Base-by-base conservation (phyloP, 1,140 invertebrate genomes). In the Pissodes strobi region DNA sequence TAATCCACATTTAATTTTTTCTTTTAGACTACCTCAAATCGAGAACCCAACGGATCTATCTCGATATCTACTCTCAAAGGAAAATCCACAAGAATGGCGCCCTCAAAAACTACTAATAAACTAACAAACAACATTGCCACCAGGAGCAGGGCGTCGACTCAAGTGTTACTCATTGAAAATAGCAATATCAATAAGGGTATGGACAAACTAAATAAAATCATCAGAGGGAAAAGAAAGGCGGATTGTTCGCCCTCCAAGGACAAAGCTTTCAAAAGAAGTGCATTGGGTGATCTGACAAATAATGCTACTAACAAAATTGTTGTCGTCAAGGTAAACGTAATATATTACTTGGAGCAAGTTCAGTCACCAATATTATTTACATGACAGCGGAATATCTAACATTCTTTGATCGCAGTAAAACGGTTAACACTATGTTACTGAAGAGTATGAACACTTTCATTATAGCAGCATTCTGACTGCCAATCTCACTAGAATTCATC, bases 271-370 rank as follows among this genome's bases (percentile, higher is more conserved):
- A 92, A 91, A 75, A 80, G 89, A 72, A 86, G 85, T 55, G 88
- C 88, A 1, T 85, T 92, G 70, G 88, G 87, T 65, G 90, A 92
- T 72, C 84, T 92, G 45, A 91, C 89, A 2, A 92, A 91, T 81
- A 87, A 55, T 45, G 15, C 21, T 2, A 12, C 49, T 8, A 13
- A 34, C 13, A 64, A 64, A 59, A 43, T 78, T 79, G 61, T 75
- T 75, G 68, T 82, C 81, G 52, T 56, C 38, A 67, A 67, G 18
- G 57, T 23, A 72, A 58, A 49, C 71, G 70, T 22, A 67, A 73
- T 39, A 74, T 55, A 55, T 63, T n/a, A n/a, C n/a, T n/a, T n/a
- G n/a, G n/a, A n/a, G n/a, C n/a, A n/a, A n/a, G n/a, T n/a, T n/a
- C n/a, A n/a, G n/a, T n/a, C n/a, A n/a, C n/a, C n/a, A n/a, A n/a